phyloP scores from a whole-genome alignment of 1,140 invertebrate genomes.

The Cydia strobilella region DNA sequence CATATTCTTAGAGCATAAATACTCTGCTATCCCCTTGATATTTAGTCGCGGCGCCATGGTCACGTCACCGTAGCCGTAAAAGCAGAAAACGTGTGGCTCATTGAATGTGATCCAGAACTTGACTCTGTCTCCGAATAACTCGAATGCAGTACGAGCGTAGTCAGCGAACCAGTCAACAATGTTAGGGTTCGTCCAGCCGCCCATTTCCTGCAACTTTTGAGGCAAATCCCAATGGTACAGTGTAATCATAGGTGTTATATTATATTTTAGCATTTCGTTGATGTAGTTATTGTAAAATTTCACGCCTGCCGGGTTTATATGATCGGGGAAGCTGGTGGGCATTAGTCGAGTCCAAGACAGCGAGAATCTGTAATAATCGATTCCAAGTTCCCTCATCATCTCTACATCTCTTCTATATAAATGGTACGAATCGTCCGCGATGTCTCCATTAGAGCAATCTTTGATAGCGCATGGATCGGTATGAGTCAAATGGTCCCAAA shows the following conservation, averaged over 20 bases:
- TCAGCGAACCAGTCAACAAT: constrained; percentile 81
- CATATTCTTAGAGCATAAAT: constrained; percentile 78
- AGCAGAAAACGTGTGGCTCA: constrained; percentile 81
- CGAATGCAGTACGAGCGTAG: constrained; percentile 80
- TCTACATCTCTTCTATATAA: constrained; percentile 65
- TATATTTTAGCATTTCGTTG: constrained; percentile 71
- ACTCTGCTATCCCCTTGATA: constrained; percentile 68
- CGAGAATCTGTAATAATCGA: constrained; percentile 82
- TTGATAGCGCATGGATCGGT: constrained; percentile 66
- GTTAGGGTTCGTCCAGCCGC: constrained; percentile 81
- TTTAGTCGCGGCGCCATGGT: constrained; percentile 70
- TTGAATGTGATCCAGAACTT: constrained; percentile 84
- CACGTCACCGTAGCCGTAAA: constrained; percentile 76
- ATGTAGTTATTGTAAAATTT: constrained; percentile 82
- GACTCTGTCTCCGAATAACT: constrained; percentile 81
- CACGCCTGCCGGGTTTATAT: constrained; percentile 78
- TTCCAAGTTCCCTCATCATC: constrained; percentile 66
- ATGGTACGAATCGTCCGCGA: constrained; percentile 46
- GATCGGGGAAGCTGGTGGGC: constrained; percentile 77
- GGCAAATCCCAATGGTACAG: constrained; percentile 84
- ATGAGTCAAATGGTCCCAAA: constrained; percentile 78
- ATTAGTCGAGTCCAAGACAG: constrained; percentile 83
- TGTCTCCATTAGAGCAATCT: constrained; percentile 72
- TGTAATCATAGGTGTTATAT: constrained; percentile 79
- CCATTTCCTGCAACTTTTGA: constrained; percentile 78